phyloP scores from a whole-genome alignment of 2,888 invertebrate genomes.

The Heliconius hortense region DNA sequence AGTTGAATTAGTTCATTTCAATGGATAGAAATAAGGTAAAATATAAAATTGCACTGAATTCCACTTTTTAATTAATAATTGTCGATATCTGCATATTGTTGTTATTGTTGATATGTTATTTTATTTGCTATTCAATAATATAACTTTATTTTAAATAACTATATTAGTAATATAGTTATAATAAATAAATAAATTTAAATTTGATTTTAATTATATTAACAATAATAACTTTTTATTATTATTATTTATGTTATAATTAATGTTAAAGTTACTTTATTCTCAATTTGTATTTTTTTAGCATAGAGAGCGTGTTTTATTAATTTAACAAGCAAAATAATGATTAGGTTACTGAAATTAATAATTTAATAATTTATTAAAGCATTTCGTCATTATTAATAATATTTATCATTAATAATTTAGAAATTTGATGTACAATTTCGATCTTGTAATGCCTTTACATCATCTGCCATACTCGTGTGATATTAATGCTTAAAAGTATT shows the following conservation, averaged over 20 bases:
- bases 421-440: slow-evolving; percentile 33
- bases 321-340: slow-evolving; percentile 8
- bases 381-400: background rate
- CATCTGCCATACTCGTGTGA: slow-evolving; percentile 61
- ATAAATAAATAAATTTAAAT: no score
- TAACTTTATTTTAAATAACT: background rate
- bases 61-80: background rate
- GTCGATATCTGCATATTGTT: background rate
- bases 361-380: background rate
- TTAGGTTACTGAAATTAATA: background rate
- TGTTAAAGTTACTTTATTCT: background rate
- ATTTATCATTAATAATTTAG: slow-evolving; percentile 21
- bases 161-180: background rate
- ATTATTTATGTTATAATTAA: background rate
- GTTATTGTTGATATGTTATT: background rate
- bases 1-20: background rate
- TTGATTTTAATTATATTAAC: background rate
- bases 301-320: background rate
- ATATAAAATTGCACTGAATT: slow-evolving; percentile 10
- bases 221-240: background rate
- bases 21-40: slow-evolving; percentile 6
- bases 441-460: slow-evolving; percentile 37
- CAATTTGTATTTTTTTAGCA: background rate
- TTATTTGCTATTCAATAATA: background rate
- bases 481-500: slow-evolving; percentile 51